Evolutionary conservation across 2,113 vertebrate genomes (phyloP).

Genomic region (Willisornis vidua): DNA sequence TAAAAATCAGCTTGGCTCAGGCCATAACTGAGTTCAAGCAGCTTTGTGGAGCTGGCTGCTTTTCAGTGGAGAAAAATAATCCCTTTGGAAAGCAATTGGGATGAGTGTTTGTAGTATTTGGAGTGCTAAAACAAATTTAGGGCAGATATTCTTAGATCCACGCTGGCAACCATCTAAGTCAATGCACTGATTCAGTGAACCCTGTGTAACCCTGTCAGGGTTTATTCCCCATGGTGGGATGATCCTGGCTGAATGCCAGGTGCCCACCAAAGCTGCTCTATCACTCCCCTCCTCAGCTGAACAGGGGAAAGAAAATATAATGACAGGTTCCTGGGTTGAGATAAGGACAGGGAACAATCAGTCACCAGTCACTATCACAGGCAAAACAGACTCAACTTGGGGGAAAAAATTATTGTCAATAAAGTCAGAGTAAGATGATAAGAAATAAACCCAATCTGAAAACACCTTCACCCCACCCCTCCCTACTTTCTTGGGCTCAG

Average conservation of each 20-base stretch:
- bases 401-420: neutral
- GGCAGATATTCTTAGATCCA: slow-evolving; percentile 53
- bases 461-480: neutral
- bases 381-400: neutral
- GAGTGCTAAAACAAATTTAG: slow-evolving; percentile 32
- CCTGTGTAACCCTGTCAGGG: neutral
- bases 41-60: slow-evolving; percentile 42
- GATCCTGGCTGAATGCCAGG: neutral
- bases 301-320: neutral
- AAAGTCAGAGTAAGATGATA: neutral
- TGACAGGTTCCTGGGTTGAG: neutral
- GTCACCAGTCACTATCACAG: neutral
- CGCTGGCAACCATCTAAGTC: slow-evolving; percentile 10
- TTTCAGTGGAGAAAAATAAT: slow-evolving; percentile 56
- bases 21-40: slow-evolving; percentile 14
- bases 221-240: neutral
- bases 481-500: neutral
- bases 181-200: neutral
- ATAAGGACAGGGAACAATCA: neutral
- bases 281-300: neutral
- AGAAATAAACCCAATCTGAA: neutral
- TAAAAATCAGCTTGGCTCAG: slow-evolving; percentile 45
- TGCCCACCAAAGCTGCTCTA: neutral
- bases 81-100: slow-evolving; percentile 52
- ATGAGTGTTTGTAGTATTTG: slow-evolving; percentile 35